Percentiles rank a stretch among this genome's conserved stretches.
These are phyloP conservation scores for Lasioglossum figueresi DNA, from an alignment of 2,888 invertebrate genomes.

Conservation along the genomic window DNA sequence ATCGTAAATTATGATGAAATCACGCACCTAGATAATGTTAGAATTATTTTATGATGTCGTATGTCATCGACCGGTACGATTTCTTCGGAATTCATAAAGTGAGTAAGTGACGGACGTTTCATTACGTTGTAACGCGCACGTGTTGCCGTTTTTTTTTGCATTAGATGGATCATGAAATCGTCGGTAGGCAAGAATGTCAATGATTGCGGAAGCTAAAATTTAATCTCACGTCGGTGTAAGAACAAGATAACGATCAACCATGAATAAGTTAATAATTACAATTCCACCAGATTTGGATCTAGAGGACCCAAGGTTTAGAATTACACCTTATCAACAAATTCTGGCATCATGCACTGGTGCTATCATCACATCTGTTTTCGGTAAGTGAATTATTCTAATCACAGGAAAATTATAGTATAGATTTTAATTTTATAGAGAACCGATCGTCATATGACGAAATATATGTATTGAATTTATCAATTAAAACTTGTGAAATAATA, in stretches of 20 bases:
- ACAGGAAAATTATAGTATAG: not conserved
- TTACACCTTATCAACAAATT: conserved; percentile 93
- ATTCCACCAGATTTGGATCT: conserved; percentile 76
- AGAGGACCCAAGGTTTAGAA: conserved; percentile 91
- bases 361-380: conserved; percentile 93
- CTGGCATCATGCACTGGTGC: conserved; percentile 95
- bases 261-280: conserved; percentile 51
- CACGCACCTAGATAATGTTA: not conserved
- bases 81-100: not conserved
- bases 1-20: not conserved
- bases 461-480: not conserved
- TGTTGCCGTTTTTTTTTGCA: not conserved
- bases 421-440: not conserved
- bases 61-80: not conserved
- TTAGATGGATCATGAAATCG: conserved; percentile 2
- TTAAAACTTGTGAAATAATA: not conserved
- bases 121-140: not conserved
- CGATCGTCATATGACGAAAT: not conserved
- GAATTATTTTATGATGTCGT: not conserved
- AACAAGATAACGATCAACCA: conserved; percentile 23
- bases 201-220: conserved; percentile 12
- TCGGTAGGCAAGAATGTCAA: conserved; percentile 14
- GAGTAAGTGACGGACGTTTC: not conserved
- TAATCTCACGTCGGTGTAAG: not conserved
- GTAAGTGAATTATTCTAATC: conserved; percentile 84